Base-by-base conservation (phyloP, 2,888 invertebrate genomes). In the Teleogryllus oceanicus region DNA sequence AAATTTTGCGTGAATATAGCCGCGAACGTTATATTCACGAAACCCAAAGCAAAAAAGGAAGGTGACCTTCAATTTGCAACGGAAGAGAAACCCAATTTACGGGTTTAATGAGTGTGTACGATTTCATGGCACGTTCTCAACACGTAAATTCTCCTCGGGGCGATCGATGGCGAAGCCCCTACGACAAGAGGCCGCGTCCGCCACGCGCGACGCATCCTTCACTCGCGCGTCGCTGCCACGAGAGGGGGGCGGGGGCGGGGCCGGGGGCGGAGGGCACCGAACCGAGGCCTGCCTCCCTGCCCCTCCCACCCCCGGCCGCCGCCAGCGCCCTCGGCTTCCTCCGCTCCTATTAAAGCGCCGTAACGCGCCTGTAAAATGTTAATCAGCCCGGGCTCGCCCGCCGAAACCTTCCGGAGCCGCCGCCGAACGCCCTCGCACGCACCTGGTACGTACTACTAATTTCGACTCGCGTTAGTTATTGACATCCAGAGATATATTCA, bases 341-440 rank as follows among this genome's bases (percentile, higher is more conserved):
- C 11, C 62, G 62, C 62, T n/a, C 62, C 62, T 62, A 18, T 62
- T 62, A 62, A 62, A n/a, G 62, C 62, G 62, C 62, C 13, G 62
- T 62, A 62, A 62, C 62, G 62, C 62, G 62, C 62, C 62, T 62
- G 62, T 62, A 62, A 62, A 62, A 62, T 62, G 62, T 62, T 62
- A 62, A 62, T 62, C 62, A 62, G 62, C 62, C 62, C 8, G 16
- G 62, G 62, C n/a, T 62, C 16, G n/a, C 62, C 62, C 11, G 51
- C 37, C 37, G 37, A 37, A 62, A 13, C n/a, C 62, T 62, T 62
- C 62, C 62, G 3, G 62, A 8, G 37, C 37, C 37, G 37, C 37
- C 16, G 62, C 16, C n/a, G 62, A 62, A 62, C 16, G n/a, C 16
- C 16, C 13, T 62, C 13, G 1, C 62, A 62, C 16, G 62, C 13